Conservation (phyloP, 2,113 vertebrate genomes). For the Hippocampus barbouri region DNA sequence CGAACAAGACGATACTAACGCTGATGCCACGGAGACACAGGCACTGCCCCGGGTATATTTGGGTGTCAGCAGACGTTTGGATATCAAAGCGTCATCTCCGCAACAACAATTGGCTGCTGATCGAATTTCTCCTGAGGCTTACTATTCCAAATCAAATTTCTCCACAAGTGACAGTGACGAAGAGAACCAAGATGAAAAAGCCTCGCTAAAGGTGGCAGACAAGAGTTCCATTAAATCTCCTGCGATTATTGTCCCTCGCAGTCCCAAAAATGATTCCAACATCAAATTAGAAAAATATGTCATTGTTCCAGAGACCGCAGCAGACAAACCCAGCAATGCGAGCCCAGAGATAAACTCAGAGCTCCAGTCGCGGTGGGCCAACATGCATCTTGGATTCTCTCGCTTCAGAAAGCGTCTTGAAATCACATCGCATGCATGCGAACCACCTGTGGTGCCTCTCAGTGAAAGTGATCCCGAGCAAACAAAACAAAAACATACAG, state of each 20-base stretch:
- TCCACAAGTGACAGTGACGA: constrained; percentile 40
- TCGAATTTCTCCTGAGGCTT: not conserved
- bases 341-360: constrained; percentile 38
- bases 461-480: not conserved
- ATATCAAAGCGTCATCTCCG: constrained; percentile 31
- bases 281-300: constrained; percentile 52
- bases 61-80: constrained; percentile 15
- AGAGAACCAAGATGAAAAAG: constrained; percentile 24
- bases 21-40: not conserved
- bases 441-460: constrained; percentile 6
- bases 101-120: not conserved
- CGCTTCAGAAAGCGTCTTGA: constrained; percentile 55
- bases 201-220: constrained; percentile 4
- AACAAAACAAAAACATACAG: constrained; percentile 15
- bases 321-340: constrained; percentile 8
- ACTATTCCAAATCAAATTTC: constrained; percentile 19
- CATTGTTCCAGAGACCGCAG: constrained; percentile 17
- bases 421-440: constrained; percentile 21
- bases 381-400: constrained; percentile 54
- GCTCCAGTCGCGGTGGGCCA: constrained; percentile 51
- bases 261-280: constrained; percentile 20
- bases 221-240: constrained; percentile 8
- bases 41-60: not conserved
- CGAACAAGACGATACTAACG: constrained; percentile 1
- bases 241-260: not conserved